Evolutionary conservation across 2,888 invertebrate genomes (phyloP), one percentile per base, ranked within the genome.

Genomic region (Drosophila anceps): DNA sequence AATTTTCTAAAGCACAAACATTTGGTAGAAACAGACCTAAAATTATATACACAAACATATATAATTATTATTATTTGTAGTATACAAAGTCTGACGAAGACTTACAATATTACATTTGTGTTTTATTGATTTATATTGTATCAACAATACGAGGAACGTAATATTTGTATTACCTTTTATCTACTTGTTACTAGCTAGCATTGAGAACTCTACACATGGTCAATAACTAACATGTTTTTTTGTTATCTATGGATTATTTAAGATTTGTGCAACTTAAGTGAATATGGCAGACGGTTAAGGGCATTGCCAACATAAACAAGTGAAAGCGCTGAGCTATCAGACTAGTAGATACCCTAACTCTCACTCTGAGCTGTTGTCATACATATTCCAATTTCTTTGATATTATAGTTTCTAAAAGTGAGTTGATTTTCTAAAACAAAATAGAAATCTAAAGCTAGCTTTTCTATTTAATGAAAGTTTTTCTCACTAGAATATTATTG

Each of bases 171-270:
- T 35, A 24, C 1, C 15, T 15, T 35, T 53, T 35, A 35, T 53
- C 35, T 20, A 33, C 9, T 20, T 20, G 18, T 20, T 20, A 20
- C 12, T 24, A 53, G 20, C 13, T 35, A 13, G 35, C 5, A 35
- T 24, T 53, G 15, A 35, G 35, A 53, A 10, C 6, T 15, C 15
- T 15, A 33, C 29, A 18, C 29, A 4, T 46, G 15, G 8, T 27
- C 24, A 10, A 29, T n/a, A 9, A 48, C 27, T 15, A 8, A 46
- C n/a, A 13, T 18, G 4, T 33, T 15, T 33, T 8, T 24, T 24
- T 35, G 20, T 35, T 53, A 53, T 53, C 51, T 15, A 9, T 24
- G 35, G 20, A 53, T 53, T 53, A 35, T 24, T 35, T 35, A 10
- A 35, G 35, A 53, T 53, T 35, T 53, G 33, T 13, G 15, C 3